Percentiles rank a stretch among this genome's conserved stretches.
Conservation (phyloP, 2,888 invertebrate genomes). For the Melolontha melolontha region DNA sequence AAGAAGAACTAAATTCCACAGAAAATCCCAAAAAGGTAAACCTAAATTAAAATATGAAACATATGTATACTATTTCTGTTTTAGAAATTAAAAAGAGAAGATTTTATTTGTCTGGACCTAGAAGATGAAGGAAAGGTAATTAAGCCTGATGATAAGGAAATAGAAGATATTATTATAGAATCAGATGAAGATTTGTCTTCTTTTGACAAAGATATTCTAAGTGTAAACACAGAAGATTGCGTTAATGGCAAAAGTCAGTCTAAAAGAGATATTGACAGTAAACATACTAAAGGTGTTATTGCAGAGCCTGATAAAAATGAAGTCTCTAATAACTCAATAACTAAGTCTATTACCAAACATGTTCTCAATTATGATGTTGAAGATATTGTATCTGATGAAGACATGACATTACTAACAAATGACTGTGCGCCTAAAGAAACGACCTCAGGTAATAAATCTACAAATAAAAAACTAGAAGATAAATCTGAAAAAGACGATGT, state of each 20-base stretch:
- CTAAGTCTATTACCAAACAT: background rate
- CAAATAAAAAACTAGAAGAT: background rate
- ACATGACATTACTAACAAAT: background rate
- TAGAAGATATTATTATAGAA: background rate
- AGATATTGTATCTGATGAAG: constrained; percentile 10
- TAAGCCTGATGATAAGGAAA: background rate
- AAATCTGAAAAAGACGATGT: background rate
- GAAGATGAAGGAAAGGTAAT: constrained; percentile 20
- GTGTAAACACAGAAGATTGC: no score
- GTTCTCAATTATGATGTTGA: background rate
- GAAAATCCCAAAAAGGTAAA: constrained; percentile 6
- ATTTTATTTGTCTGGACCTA: constrained; percentile 21
- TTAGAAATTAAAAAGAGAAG: constrained; percentile 2
- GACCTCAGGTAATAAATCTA: background rate
- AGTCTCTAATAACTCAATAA: background rate
- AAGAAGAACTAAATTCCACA: constrained; percentile 7
- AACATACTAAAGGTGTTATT: background rate
- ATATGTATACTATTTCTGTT: background rate
- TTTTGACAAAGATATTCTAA: background rate
- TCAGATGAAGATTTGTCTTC: background rate
- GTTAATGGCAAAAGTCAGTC: no score
- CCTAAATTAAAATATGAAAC: background rate
- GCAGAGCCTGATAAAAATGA: background rate
- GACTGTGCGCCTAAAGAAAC: background rate
- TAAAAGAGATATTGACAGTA: background rate